Base-by-base conservation (phyloP, 2,113 vertebrate species). In the Microcebus jonahi region DNA sequence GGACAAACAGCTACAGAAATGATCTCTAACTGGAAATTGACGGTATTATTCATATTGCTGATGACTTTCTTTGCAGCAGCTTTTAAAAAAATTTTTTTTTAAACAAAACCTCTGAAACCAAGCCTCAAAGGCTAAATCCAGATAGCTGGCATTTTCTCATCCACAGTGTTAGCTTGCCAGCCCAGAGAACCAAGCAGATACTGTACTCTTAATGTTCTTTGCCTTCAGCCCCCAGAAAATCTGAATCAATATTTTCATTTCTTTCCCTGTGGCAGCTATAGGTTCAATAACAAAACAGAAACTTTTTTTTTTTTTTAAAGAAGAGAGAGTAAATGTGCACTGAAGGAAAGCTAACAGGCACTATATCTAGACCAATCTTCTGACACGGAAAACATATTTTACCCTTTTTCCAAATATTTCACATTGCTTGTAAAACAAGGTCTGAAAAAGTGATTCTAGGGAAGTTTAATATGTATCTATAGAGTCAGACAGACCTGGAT, bases 171-270 rank as follows among this genome's bases (percentile, higher is more conserved):
- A 70, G 25, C 67, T 65, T 83, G n/a, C 68, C 53, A 15, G n/a
- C 61, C 39, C 48, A 36, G 63, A 57, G 15, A 95, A 89, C 67
- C 11, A 55, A 76, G 25, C 36, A 42, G 36, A 84, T 11, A 42
- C 7, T 36, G 15, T n/a, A 13, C 31, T 61, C 36, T 8, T 12
- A 84, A 42, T 10, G 6, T 75, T 87, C 39, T 48, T 31, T 48
- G 63, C 42, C 50, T 48, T 84, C 29, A 45, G 18, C 23, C 17
- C 13, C 53, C 5, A 23, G 39, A 63, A 93, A 91, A 92, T 76
- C 59, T 31, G 20, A 83, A 84, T 90, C 84, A 68, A 42, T 96
- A 80, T 90, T 80, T 97, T 63, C 55, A 75, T 79, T 75, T 84
- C 57, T 92, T 88, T 53, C n/a, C 59, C 45, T 82, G 59, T 71